Evolutionary conservation across 2,797 vertebrate species (phyloP).

Genomic region (Mastacembelus armatus): DNA sequence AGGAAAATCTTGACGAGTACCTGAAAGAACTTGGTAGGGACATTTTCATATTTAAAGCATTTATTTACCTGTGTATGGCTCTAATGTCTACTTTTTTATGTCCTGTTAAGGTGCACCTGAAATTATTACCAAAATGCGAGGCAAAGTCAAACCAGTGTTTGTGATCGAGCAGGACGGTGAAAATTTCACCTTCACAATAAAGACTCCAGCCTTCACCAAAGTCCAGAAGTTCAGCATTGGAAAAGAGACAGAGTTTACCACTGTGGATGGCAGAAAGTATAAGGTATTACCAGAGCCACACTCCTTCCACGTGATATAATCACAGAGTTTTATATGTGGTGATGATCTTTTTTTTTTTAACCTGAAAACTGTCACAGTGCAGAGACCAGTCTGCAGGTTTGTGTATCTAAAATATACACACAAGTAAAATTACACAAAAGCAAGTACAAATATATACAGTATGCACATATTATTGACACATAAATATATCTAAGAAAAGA

Average conservation of each 20-base stretch:
- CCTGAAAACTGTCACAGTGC: too few species aligned
- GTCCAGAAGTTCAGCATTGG: slow-evolving; percentile 84
- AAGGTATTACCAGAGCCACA: slow-evolving; percentile 50
- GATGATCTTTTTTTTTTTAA: too few species aligned
- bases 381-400: neutral
- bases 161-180: slow-evolving; percentile 86
- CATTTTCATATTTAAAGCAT: neutral
- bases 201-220: slow-evolving; percentile 80
- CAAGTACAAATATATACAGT: too few species aligned
- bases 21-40: slow-evolving; percentile 80
- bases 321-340: neutral
- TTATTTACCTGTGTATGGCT: neutral
- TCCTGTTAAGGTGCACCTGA: slow-evolving; percentile 79
- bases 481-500: too few species aligned
- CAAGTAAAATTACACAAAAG: too few species aligned
- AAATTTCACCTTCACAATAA: slow-evolving; percentile 83
- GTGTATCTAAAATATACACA: too few species aligned
- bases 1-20: slow-evolving; percentile 88
- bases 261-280: slow-evolving; percentile 69
- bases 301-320: too few species aligned
- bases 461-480: too few species aligned
- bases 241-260: slow-evolving; percentile 83
- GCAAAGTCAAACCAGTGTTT: slow-evolving; percentile 83
- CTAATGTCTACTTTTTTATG: neutral
- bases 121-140: slow-evolving; percentile 82